Evolutionary conservation across 2,797 vertebrate genomes (phyloP), one percentile per base, ranked within the genome.

Genomic region (Emydoidea blandingii): DNA sequence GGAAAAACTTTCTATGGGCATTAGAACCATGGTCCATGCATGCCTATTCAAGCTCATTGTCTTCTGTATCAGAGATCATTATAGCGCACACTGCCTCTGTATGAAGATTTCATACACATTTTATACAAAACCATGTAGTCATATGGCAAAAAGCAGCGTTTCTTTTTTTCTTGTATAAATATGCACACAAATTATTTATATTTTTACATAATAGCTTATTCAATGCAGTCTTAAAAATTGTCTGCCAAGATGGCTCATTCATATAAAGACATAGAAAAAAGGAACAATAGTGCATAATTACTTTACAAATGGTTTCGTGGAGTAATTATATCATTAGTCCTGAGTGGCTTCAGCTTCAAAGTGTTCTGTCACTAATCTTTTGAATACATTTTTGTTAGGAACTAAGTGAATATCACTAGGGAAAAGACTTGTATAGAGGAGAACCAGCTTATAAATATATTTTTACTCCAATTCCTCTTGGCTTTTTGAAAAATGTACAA

Each of bases 271-370:
- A 84, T 1, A 34, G 53, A 88, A 81, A 62, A 54, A 91, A 81
- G 90, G 80, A 94, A 96, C 96, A 97, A 97, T 83, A 85, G 90
- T 25, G 79, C 34, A 27, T 95, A 96, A 98, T 91, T 95, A 92
- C 92, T 94, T 97, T 50, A 85, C 92, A 97, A 95, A 96, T 80
- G 89, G 88, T 91, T 97, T 96, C 91, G 72, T 27, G 85, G 85
- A 93, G 91, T 90, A 97, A 98, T 97, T 97, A 90, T 79, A 92
- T 93, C 91, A 93, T 98, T 94, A 97, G 92, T 80, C 89, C 92
- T 92, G 86, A 97, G 90, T 81, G 83, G 83, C 90, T 97, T 90
- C 93, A 74, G 90, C 93, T 97, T 97, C 95, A 87, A 93, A 96
- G 90, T 83, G 41, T 65, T 80, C 87, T 90, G 74, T 52, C 76